Evolutionary conservation across 2,888 invertebrate species (phyloP), one percentile per base, ranked within the genome.

Genomic region (Pandemis heparana): DNA sequence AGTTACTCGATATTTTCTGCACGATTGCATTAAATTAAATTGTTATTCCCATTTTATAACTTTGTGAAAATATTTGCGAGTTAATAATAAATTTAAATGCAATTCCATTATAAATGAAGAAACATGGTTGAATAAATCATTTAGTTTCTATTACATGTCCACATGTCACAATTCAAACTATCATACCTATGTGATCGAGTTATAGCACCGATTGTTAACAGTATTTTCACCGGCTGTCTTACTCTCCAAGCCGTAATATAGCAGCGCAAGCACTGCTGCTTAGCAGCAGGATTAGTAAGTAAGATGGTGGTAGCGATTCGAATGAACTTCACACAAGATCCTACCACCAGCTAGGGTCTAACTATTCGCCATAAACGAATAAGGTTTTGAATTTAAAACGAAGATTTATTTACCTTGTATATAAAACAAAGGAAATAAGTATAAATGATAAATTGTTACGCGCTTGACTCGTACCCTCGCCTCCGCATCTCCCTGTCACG

Each of bases 401-500:
- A 65, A 65, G 51, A 51, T 51, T 38, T 65, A 65, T 38, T 51
- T n/a, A 32, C 51, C 32, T 65, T 65, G 7, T 41, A 53, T n/a
- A 41, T n/a, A 67, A 67, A 18, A 67, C 41, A 48, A 51, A 32
- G 46, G 14, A 74, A 77, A 75, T 75, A 79, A 80, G 61, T 70
- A 78, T 80, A 83, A 83, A 84, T 81, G 80, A 81, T 81, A 82
- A 79, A 82, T 79, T 77, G 79, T 79, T 81, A 80, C 82, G 76
- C 75, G 77, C 78, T 81, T 78, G 78, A 79, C 75, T 75, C 80
- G 76, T 77, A 81, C 80, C 82, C 79, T 82, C 82, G 66, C 82
- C 77, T 79, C 79, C 82, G 80, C 80, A 79, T 81, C 85, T 79
- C 80, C 81, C 83, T 86, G 88, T 90, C 89, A 88, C 87, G 87